These are phyloP conservation scores for Uromys caudimaculatus DNA, from an alignment of 2,797 vertebrate genomes.

Conservation along the genomic window DNA sequence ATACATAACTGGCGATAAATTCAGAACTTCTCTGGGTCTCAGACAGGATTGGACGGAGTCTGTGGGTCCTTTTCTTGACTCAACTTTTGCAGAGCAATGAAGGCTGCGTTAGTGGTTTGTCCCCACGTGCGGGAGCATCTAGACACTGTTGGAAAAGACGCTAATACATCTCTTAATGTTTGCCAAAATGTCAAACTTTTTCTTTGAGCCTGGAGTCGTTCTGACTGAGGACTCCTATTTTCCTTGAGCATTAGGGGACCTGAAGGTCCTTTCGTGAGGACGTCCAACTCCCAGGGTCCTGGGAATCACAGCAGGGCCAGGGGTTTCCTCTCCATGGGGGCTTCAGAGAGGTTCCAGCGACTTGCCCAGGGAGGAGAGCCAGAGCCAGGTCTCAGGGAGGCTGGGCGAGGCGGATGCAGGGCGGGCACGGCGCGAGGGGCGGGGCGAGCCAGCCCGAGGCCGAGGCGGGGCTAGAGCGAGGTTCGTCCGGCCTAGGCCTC, in stretches of 20 bases:
- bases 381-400: not conserved
- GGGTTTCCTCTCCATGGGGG: not conserved
- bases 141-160: not conserved
- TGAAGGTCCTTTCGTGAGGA: not conserved
- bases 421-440: not conserved
- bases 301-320: not conserved
- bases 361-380: not conserved
- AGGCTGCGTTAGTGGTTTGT: not conserved
- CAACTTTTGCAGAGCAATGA: not conserved
- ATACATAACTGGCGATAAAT: not conserved
- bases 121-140: not conserved
- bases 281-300: not conserved
- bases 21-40: constrained; percentile 17
- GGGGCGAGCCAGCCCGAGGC: not conserved
- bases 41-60: not conserved
- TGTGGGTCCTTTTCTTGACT: not conserved
- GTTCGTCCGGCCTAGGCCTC: not conserved
- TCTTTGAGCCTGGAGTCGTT: not conserved
- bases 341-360: not conserved
- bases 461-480: constrained; percentile 51
- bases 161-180: not conserved
- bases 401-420: not conserved
- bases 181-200: constrained; percentile 28
- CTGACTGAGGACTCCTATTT: not conserved
- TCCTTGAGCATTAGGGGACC: not conserved